phyloP scores from a whole-genome alignment of 2,888 invertebrate species.

The Prostheceraeus crozeri region DNA sequence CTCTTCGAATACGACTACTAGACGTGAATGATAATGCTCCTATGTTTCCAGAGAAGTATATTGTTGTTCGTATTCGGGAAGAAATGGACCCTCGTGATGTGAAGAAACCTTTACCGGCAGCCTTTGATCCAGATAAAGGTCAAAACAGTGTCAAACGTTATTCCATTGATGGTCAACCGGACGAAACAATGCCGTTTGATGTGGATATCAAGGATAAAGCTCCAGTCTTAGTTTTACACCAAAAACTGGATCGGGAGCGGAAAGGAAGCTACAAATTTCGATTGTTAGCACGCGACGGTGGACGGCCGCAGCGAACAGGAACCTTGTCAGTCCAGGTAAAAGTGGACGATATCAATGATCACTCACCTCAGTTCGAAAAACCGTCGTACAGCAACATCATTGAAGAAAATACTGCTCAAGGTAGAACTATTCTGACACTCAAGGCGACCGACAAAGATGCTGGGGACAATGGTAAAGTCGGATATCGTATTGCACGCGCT shows the following conservation, averaged over 20 bases:
- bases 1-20: too few species aligned
- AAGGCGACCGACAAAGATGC: background rate
- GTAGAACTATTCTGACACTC: background rate
- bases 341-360: constrained; percentile 20
- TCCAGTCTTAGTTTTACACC: background rate
- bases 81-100: too few species aligned
- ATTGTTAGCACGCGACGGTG: constrained; percentile 2
- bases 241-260: background rate
- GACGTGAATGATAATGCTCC: too few species aligned
- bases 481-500: constrained; percentile 4
- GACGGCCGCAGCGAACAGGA: background rate
- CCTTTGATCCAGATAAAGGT: constrained; percentile 5
- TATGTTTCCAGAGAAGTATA: too few species aligned
- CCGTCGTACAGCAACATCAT: background rate
- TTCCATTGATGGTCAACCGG: background rate
- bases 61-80: too few species aligned
- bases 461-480: background rate
- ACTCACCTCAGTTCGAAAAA: constrained; percentile 9
- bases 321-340: background rate
- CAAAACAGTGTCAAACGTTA: background rate
- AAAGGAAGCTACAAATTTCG: background rate
- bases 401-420: background rate
- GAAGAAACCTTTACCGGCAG: background rate
- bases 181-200: background rate
- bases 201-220: too few species aligned